A percentile compares a stretch with the other conserved stretches of the same genome.
These are phyloP conservation scores for Apodemus sylvaticus DNA, from an alignment of 2,113 vertebrate genomes.

Conservation along the genomic window DNA sequence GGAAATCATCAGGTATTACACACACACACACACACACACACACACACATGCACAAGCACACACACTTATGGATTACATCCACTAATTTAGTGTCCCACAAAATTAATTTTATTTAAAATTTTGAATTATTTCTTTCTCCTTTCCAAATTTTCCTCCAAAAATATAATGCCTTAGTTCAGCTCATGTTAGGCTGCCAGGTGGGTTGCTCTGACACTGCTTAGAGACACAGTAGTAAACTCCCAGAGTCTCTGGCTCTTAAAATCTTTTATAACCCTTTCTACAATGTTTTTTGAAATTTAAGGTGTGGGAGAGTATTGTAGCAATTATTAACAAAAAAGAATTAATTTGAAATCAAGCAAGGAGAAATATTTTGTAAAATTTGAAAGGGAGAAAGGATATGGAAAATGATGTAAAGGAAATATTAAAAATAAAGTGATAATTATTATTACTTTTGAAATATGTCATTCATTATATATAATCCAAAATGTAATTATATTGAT, in stretches of 20 bases:
- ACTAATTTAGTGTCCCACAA: not conserved
- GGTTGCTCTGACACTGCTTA: too few relatives aligned
- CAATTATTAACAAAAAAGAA: not conserved
- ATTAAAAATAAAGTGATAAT: not conserved
- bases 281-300: too few relatives aligned
- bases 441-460: not conserved
- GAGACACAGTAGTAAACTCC: not conserved
- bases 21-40: too few relatives aligned
- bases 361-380: not conserved
- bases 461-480: not conserved
- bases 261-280: not conserved
- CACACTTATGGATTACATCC: too few relatives aligned
- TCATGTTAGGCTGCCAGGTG: not conserved
- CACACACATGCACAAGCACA: too few relatives aligned
- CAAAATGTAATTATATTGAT: not conserved
- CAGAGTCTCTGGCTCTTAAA: not conserved
- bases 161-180: not conserved
- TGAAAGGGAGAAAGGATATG: rapidly evolving
- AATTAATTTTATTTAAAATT: not conserved
- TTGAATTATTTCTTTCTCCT: not conserved
- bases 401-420: not conserved
- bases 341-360: not conserved
- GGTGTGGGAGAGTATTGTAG: not conserved
- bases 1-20: too few relatives aligned
- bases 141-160: not conserved